A percentile compares a stretch with the other conserved stretches of the same genome.
These are phyloP conservation scores for Rhynchomys soricoides DNA, from an alignment of 2,113 vertebrate genomes.

Conservation along the genomic window DNA sequence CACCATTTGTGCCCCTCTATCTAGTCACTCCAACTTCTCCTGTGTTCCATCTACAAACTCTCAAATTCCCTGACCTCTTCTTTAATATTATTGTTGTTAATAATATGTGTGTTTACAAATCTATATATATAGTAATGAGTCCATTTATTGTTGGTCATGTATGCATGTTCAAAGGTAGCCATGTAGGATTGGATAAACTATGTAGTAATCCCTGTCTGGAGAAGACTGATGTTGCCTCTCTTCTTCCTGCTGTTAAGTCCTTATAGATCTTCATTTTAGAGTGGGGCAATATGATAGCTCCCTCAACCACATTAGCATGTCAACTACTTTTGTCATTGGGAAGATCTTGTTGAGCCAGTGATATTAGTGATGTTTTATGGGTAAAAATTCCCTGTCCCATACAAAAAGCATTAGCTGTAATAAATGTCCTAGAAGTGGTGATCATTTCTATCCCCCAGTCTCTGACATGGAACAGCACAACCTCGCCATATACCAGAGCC, in stretches of 20 bases:
- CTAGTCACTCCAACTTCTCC: not conserved
- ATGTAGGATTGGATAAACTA: not conserved
- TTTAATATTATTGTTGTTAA: no score
- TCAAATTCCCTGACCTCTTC: no score
- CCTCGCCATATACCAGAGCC: fast-evolving
- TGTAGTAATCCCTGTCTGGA: not conserved
- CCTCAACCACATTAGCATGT: no score
- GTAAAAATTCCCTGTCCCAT: no score
- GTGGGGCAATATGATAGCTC: no score
- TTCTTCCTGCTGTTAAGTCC: no score
- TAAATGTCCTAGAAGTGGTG: not conserved
- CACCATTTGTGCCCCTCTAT: not conserved
- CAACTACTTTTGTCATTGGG: no score
- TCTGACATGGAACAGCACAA: not conserved
- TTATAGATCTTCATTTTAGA: no score
- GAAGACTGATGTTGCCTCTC: not conserved
- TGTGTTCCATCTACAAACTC: not conserved
- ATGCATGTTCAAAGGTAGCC: no score
- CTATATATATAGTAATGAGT: not conserved
- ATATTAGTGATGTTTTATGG: not conserved
- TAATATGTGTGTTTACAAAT: not conserved
- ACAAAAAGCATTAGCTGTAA: not conserved
- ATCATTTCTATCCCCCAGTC: not conserved
- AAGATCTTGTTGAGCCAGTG: no score
- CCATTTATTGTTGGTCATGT: no score